Base-by-base conservation (phyloP, 1,140 invertebrate genomes). In the Galleria mellonella region DNA sequence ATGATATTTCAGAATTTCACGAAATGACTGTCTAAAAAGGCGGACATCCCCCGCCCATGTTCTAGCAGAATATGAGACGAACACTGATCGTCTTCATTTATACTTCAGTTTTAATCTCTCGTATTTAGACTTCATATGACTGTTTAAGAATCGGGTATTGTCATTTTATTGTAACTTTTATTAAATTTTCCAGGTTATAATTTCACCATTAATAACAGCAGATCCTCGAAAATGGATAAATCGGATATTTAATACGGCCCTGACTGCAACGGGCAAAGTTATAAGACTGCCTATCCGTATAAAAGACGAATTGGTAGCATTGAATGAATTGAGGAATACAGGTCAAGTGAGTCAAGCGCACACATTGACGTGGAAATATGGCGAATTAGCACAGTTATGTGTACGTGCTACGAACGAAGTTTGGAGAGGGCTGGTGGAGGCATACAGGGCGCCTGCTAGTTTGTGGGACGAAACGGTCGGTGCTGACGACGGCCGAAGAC, bases 161-260 rank as follows among this genome's bases (percentile, higher is more conserved):
- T 23, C 17, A n/a, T 23, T 3, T 2, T 23, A 23, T 23, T 3
- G 2, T 23, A 23, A 23, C 17, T 1, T 30, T 44, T 17, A n/a
- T n/a, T n/a, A n/a, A n/a, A n/a, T 38, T 9, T 72, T 74, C 14
- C 55, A 85, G 78, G 56, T 82, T 32, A 44, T 83, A 12, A 43
- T 82, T 29, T 79, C 82, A 32, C 82, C 78, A 4, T 49, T 82
- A 8, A 64, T 85, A 17, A 85, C 77, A 36, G 57, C 62, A n/a
- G 78, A 85, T 46, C 82, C 82, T 5, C 43, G 82, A n/a, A 85
- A 85, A 63, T 83, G 78, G 77, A 78, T 78, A 2, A 41, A 57
- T n/a, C 57, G 47, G 31, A 50, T 63, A 9, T 51, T 82, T 9
- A 43, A 39, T 9, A 51, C 64, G 0, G 52, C 64, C 1, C 27